Evolutionary conservation across 2,888 invertebrate genomes (phyloP).

Genomic region (Encarsia formosa): DNA sequence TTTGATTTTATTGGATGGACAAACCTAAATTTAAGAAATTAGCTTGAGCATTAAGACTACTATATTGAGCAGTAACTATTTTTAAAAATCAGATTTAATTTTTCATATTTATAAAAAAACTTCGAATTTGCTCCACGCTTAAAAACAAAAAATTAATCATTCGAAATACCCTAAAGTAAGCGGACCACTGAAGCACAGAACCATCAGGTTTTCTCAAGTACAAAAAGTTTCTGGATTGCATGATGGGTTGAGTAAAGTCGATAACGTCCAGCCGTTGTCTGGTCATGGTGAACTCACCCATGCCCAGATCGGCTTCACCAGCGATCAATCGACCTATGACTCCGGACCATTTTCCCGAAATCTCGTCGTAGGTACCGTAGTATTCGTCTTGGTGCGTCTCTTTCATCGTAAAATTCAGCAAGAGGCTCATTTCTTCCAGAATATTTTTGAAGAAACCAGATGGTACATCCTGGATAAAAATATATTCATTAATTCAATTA

Average conservation of each 20-base stretch:
- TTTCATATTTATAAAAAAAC: too few species aligned
- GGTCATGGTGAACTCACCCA: conserved; percentile 28
- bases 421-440: conserved; percentile 12
- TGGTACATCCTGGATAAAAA: neutral
- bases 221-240: conserved; percentile 23
- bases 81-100: too few species aligned
- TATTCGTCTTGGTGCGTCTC: conserved; percentile 3
- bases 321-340: conserved; percentile 26
- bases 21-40: too few species aligned
- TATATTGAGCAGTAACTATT: too few species aligned
- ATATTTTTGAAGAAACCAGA: conserved; percentile 30
- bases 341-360: conserved; percentile 31
- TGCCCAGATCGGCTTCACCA: conserved; percentile 31
- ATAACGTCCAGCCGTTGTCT: conserved; percentile 25
- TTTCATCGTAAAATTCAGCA: conserved; percentile 30
- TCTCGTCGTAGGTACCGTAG: conserved; percentile 29
- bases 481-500: too few species aligned
- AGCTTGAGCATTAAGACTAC: too few species aligned
- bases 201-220: conserved; percentile 28
- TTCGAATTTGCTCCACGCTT: too few species aligned
- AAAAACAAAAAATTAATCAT: neutral
- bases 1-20: too few species aligned
- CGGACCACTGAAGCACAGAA: conserved; percentile 29
- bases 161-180: conserved; percentile 33
- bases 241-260: conserved; percentile 35